A percentile compares a stretch with the other conserved stretches of the same genome.
Evolutionary conservation across 2,797 vertebrate species (phyloP).

Genomic region (Microctenopoma steveboyesi): DNA sequence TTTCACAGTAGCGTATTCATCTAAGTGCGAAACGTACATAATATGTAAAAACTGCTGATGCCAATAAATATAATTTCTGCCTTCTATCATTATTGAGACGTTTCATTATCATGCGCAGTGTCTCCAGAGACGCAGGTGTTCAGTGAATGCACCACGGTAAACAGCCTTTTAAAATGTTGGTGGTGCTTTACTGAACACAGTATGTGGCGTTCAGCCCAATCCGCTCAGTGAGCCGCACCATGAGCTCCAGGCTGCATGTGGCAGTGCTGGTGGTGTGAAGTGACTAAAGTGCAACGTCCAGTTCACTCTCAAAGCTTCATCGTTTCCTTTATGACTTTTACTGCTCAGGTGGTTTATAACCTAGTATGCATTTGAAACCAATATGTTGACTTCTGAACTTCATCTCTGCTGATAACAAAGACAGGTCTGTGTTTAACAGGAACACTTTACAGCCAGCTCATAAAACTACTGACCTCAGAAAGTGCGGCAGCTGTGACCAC

Average conservation of each 20-base stretch:
- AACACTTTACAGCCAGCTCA: slow-evolving; percentile 9
- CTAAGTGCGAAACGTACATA: slow-evolving; percentile 30
- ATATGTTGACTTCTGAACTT: slow-evolving; percentile 2
- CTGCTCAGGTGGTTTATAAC: neutral
- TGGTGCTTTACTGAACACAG: slow-evolving; percentile 10
- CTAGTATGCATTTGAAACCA: neutral
- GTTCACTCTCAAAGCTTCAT: neutral
- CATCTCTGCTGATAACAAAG: slow-evolving; percentile 28
- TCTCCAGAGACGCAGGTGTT: neutral
- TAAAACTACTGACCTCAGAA: slow-evolving; percentile 9
- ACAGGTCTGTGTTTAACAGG: slow-evolving; percentile 9
- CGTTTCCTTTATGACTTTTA: neutral
- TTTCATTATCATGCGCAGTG: neutral
- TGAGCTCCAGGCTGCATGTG: neutral
- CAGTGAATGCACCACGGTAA: neutral
- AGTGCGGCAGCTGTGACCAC: neutral
- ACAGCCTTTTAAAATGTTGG: neutral
- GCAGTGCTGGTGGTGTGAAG: neutral
- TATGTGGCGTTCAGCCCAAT: slow-evolving; percentile 3
- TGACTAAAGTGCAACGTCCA: too few relatives aligned
- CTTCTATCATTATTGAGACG: slow-evolving; percentile 31
- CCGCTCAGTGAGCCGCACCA: neutral
- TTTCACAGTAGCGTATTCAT: slow-evolving; percentile 6
- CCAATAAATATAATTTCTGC: slow-evolving; percentile 63
- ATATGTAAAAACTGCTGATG: slow-evolving; percentile 53